These are phyloP conservation scores for zebrafish (Danio rerio) DNA, from an alignment of 2,113 vertebrate genomes.

Conservation along the genomic window GRCz12tu NC_133179.1:2294001-2294500, in stretches of 20 bases:
- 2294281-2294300: conserved; percentile 23
- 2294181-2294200: conserved; percentile 17
- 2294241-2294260: conserved; percentile 27
- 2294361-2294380: background rate
- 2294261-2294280: conserved; percentile 30
- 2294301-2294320: conserved; percentile 35
- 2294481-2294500: conserved; percentile 38
- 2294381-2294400: conserved; percentile 47
- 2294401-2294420: conserved; percentile 25
- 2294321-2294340: background rate
- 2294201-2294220: background rate
- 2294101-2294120: background rate
- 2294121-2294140: background rate
- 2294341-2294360: background rate
- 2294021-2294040: no score
- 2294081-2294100: background rate
- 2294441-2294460: background rate
- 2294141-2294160: background rate
- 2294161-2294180: conserved; percentile 25
- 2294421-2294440: conserved; percentile 26
- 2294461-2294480: background rate
- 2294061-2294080: background rate
- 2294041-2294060: no score
- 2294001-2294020: no score
- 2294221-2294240: conserved; percentile 6